phyloP scores from a whole-genome alignment of 2,888 invertebrate genomes.

The Polietes domitor region DNA sequence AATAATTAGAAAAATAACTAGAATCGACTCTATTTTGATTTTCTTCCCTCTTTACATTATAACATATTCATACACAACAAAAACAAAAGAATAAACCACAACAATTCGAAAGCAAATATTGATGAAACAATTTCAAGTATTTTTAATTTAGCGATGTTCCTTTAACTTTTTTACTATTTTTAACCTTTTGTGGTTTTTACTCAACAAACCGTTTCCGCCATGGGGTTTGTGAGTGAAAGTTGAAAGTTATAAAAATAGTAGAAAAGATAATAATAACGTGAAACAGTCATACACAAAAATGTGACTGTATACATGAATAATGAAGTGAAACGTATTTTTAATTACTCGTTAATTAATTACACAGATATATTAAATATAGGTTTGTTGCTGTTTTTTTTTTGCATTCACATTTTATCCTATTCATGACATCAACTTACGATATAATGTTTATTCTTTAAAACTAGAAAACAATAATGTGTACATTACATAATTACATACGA shows the following conservation, averaged over 20 bases:
- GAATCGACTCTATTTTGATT: slow-evolving; percentile 50
- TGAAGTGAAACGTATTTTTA: background rate
- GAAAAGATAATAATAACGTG: too few species aligned
- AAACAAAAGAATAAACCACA: slow-evolving; percentile 27
- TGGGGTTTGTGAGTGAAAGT: background rate
- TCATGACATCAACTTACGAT: slow-evolving; percentile 17
- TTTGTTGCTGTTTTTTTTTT: slow-evolving; percentile 28
- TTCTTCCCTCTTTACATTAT: slow-evolving; percentile 37
- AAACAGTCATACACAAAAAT: background rate
- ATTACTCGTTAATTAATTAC: background rate
- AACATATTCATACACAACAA: slow-evolving; percentile 42
- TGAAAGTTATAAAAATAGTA: background rate
- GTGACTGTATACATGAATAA: background rate
- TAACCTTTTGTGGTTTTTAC: too few species aligned
- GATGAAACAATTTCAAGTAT: slow-evolving; percentile 23
- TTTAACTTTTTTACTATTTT: too few species aligned
- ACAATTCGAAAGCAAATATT: slow-evolving; percentile 45
- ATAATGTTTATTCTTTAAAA: slow-evolving; percentile 55
- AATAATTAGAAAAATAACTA: slow-evolving; percentile 67
- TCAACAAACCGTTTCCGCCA: too few species aligned
- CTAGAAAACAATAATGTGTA: slow-evolving; percentile 68
- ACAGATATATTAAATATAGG: slow-evolving; percentile 14
- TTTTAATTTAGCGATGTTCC: background rate
- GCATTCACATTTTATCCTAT: slow-evolving; percentile 3
- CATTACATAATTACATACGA: slow-evolving; percentile 42